Evolutionary conservation across 2,113 vertebrate species (phyloP).

Genomic region (Poeciliopsis turrubarensis): DNA sequence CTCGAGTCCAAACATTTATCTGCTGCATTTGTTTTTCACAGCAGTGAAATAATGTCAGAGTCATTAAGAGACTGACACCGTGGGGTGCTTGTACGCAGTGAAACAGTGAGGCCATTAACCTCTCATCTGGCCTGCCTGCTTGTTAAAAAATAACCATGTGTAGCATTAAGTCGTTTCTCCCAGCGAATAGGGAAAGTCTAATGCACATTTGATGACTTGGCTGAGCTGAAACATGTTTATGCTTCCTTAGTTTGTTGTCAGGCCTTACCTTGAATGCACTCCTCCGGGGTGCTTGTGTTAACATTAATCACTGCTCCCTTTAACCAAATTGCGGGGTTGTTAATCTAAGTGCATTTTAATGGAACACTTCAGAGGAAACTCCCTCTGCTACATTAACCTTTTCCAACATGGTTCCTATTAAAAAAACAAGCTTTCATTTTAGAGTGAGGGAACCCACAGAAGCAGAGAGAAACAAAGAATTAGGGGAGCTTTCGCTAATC

Average conservation of each 20-base stretch:
- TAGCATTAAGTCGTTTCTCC: slow-evolving; percentile 20
- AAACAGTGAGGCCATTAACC: slow-evolving; percentile 36
- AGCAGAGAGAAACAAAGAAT: slow-evolving; percentile 48
- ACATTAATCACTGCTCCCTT: slow-evolving; percentile 63
- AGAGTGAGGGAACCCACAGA: slow-evolving; percentile 38
- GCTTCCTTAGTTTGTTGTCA: slow-evolving; percentile 48
- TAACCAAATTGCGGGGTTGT: slow-evolving; percentile 65
- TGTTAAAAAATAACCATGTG: slow-evolving; percentile 29
- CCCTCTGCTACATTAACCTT: slow-evolving; percentile 68
- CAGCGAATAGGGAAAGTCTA: slow-evolving; percentile 42
- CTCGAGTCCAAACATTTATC: slow-evolving; percentile 23
- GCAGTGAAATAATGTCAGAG: slow-evolving; percentile 34
- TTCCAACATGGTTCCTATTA: slow-evolving; percentile 70
- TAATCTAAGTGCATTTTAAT: slow-evolving; percentile 74
- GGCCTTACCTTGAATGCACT: slow-evolving; percentile 66
- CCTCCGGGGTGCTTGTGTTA: slow-evolving; percentile 57
- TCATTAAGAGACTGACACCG: slow-evolving; percentile 29
- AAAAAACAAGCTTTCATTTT: slow-evolving; percentile 71
- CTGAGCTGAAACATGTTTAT: slow-evolving; percentile 56
- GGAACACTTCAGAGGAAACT: slow-evolving; percentile 69
- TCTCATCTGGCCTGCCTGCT: slow-evolving; percentile 4
- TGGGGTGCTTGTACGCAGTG: slow-evolving; percentile 37
- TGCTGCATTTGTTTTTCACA: slow-evolving; percentile 46
- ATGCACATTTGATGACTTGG: slow-evolving; percentile 52
- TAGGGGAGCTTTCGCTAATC: slow-evolving; percentile 64